Base-by-base conservation (phyloP, 2,888 invertebrate species). In the Eupithecia dodoneata region DNA sequence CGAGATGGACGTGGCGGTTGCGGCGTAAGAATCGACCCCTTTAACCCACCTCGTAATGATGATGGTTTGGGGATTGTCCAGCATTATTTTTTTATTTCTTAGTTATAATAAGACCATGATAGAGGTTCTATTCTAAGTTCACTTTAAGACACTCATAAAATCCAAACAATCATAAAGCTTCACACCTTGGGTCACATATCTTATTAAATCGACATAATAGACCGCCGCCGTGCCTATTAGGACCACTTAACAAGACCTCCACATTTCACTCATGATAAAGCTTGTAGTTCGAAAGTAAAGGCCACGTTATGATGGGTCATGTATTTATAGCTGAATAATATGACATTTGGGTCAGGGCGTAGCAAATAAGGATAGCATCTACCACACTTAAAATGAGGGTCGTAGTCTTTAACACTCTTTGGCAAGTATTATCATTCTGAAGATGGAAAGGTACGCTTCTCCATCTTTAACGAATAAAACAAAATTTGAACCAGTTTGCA, bases 271-370 rank as follows among this genome's bases (percentile, higher is more conserved):
- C 63, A 75, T 75, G 71, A 81, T 75, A 78, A 75, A 81, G 78
- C 76, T 73, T 76, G 77, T 76, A 74, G 71, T 81, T 76, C 69
- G 72, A 49, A 41, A 49, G 63, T 74, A 65, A 73, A 80, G 82
- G 70, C 73, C 82, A 76, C 63, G 76, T 72, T 75, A 78, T 79
- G 80, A 75, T 88, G 89, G 90, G 80, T 76, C 78, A 67, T 83
- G 87, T 91, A 91, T 92, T 92, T 92, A 92, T 89, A 87, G 90
- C 86, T 84, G 88, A 88, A 90, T 90, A 89, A 89, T 90, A 88
- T 88, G 90, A 89, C 87, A 89, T 90, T 87, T 84, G 87, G 89
- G 90, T 88, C 89, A 87, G 81, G 79, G 76, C 76, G 55, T 70
- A 79, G 79, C 70, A n/a, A 73, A 79, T 79, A 73, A 74, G 71